Evolutionary conservation across 2,113 vertebrate genomes (phyloP).

Genomic region (Platysteira castanea): DNA sequence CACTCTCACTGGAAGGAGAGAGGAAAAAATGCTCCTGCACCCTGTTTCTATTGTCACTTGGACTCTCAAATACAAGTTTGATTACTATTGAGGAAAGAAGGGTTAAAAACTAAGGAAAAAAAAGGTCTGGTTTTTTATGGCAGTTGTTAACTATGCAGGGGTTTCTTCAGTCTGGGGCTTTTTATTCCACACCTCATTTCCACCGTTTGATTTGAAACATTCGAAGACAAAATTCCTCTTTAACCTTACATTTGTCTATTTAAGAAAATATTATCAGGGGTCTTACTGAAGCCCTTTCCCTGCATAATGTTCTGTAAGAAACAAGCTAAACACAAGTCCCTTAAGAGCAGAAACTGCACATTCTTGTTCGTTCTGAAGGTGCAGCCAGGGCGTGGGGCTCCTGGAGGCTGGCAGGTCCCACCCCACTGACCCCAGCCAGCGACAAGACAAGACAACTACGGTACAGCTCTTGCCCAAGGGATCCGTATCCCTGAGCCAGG

Average conservation of each 20-base stretch:
- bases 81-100: not conserved
- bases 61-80: not conserved
- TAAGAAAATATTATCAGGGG: not conserved
- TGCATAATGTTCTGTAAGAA: not conserved
- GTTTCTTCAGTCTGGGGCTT: not conserved
- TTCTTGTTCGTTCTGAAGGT: not conserved
- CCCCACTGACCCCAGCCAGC: fast-evolving
- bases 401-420: not conserved
- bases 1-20: fast-evolving
- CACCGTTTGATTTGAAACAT: not conserved
- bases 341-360: not conserved
- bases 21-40: not conserved
- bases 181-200: not conserved
- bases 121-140: not conserved
- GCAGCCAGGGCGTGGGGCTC: not conserved
- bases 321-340: not conserved
- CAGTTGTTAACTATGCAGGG: not conserved
- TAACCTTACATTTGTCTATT: not conserved
- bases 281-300: not conserved
- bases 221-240: not conserved
- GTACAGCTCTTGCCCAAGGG: not conserved
- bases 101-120: not conserved
- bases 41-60: not conserved
- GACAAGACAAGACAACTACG: not conserved
- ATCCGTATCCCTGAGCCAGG: fast-evolving